A percentile compares a stretch with the other conserved stretches of the same genome.
Conservation (phyloP, 1,140 invertebrate genomes). For the Procambarus virginalis region DNA sequence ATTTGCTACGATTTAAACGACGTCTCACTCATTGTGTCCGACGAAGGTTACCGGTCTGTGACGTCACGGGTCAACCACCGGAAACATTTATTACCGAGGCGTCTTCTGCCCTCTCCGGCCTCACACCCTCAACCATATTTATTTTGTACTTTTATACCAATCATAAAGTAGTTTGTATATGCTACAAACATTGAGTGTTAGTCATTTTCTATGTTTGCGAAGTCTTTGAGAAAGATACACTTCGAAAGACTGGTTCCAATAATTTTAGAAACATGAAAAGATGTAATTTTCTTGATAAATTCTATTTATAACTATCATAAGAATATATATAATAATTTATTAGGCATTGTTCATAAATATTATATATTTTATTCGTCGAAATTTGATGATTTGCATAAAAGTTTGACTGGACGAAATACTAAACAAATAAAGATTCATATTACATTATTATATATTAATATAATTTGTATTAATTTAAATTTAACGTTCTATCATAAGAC, state of each 20-base stretch:
- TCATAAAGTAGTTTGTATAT: background rate
- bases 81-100: constrained; percentile 16
- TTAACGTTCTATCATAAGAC: background rate
- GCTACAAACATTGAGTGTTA: background rate
- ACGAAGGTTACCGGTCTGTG: constrained; percentile 65
- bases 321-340: background rate
- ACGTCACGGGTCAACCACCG: constrained; percentile 64
- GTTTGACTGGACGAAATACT: background rate
- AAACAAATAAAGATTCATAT: background rate
- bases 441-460: background rate
- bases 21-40: constrained; percentile 46
- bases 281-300: background rate
- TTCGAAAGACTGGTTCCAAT: constrained; percentile 47
- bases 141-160: background rate
- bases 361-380: background rate
- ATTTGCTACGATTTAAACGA: constrained; percentile 59
- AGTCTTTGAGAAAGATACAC: constrained; percentile 21
- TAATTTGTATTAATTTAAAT: background rate
- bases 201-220: background rate
- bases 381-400: background rate
- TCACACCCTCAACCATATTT: background rate
- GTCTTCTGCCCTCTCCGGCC: background rate
- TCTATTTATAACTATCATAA: background rate
- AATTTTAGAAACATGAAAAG: background rate
- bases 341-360: background rate